Conservation (phyloP, 2,888 invertebrate genomes). For the Drosophila peninsularis region DNA sequence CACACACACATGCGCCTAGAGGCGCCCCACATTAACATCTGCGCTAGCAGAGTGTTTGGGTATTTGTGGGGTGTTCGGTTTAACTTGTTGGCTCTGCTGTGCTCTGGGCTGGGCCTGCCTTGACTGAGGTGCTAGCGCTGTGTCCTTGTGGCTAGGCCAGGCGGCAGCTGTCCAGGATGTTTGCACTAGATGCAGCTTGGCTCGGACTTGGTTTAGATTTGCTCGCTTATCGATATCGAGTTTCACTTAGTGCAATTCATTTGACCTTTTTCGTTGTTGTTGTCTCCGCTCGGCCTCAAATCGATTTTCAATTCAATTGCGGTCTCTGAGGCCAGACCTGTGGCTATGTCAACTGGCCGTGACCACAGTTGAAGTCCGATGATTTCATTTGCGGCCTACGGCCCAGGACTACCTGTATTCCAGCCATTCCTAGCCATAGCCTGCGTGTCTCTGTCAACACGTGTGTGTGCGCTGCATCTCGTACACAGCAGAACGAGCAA, state of each 20-base stretch:
- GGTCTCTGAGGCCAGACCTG: constrained; percentile 34
- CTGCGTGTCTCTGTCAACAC: constrained; percentile 56
- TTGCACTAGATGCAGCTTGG: constrained; percentile 55
- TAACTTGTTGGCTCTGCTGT: constrained; percentile 44
- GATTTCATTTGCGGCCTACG: constrained; percentile 71
- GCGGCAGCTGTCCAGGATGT: constrained; percentile 46
- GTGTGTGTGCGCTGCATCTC: constrained; percentile 26
- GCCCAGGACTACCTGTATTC: constrained; percentile 29
- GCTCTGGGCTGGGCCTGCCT: constrained; percentile 19
- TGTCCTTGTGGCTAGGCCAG: constrained; percentile 9
- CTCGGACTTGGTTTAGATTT: constrained; percentile 43
- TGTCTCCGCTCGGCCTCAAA: constrained; percentile 26
- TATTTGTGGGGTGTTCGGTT: constrained; percentile 1
- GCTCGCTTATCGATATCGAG: constrained; percentile 54
- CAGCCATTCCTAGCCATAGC: constrained; percentile 18
- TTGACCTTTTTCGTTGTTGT: constrained; percentile 56
- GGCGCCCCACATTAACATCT: constrained; percentile 45
- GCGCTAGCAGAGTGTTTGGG: constrained; percentile 41
- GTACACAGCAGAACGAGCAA: constrained; percentile 26
- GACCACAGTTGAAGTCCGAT: constrained; percentile 61
- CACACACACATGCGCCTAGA: neutral
- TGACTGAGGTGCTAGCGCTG: constrained; percentile 24
- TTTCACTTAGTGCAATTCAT: constrained; percentile 50
- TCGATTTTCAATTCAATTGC: constrained; percentile 66
- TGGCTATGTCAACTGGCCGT: constrained; percentile 68